phyloP scores from a whole-genome alignment of 2,888 invertebrate genomes.

The Phymatocera aterrima region DNA sequence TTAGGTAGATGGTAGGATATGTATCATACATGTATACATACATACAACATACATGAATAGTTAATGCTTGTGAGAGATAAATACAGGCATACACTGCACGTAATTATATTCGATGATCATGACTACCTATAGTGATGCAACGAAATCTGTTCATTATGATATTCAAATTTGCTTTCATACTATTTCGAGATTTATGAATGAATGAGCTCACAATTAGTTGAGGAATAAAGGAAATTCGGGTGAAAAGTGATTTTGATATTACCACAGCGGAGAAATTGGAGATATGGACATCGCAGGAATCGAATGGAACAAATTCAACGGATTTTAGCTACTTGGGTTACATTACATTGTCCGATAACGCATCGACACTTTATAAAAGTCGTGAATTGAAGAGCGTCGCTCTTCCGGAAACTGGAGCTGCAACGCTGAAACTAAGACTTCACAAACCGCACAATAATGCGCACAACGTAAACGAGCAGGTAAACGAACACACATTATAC shows the following conservation, averaged over 20 bases:
- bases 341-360: slow-evolving; percentile 87
- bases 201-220: neutral
- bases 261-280: slow-evolving; percentile 84
- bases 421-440: slow-evolving; percentile 89
- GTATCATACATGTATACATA: too few species aligned
- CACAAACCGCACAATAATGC: slow-evolving; percentile 90
- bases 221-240: neutral
- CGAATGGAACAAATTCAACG: slow-evolving; percentile 76
- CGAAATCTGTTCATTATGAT: too few species aligned
- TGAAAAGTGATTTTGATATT: slow-evolving; percentile 49
- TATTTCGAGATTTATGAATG: neutral
- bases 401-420: slow-evolving; percentile 84
- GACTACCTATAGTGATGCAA: too few species aligned
- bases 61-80: too few species aligned
- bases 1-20: too few species aligned
- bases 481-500: slow-evolving; percentile 67
- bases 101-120: too few species aligned
- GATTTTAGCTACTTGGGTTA: slow-evolving; percentile 83
- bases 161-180: neutral
- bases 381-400: slow-evolving; percentile 90
- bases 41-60: too few species aligned
- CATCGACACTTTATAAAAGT: slow-evolving; percentile 87
- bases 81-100: too few species aligned
- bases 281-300: slow-evolving; percentile 80
- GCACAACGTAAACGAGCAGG: slow-evolving; percentile 89